These are phyloP conservation scores for Sakesphorus luctuosus DNA, from an alignment of 2,113 vertebrate genomes.

Conservation along the genomic window DNA sequence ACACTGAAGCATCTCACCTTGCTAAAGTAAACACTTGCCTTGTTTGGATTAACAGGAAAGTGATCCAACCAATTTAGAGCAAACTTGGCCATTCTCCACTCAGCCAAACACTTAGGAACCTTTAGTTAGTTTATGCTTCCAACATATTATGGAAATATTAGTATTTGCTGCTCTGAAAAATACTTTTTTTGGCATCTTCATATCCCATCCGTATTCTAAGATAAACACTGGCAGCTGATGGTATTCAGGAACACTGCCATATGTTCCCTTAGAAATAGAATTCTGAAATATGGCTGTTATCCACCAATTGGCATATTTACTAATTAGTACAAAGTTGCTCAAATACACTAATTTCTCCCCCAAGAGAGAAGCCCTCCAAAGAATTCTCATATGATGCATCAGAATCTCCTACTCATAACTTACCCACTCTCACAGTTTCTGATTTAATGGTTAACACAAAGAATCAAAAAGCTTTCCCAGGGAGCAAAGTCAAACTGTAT, in stretches of 20 bases:
- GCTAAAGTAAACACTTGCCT: slow-evolving; percentile 15
- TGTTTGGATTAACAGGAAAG: slow-evolving; percentile 19
- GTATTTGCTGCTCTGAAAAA: slow-evolving; percentile 28
- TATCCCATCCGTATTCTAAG: slow-evolving; percentile 48
- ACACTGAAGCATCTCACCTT: not conserved
- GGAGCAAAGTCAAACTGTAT: slow-evolving; percentile 7
- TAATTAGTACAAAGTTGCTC: slow-evolving; percentile 23
- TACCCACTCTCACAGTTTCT: not conserved
- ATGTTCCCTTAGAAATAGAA: slow-evolving; percentile 39
- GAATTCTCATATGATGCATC: not conserved
- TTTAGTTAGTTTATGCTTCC: slow-evolving; percentile 42
- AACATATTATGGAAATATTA: slow-evolving; percentile 60
- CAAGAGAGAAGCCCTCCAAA: not conserved
- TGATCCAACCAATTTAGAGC: not conserved
- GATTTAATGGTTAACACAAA: slow-evolving; percentile 58
- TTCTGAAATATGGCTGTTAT: not conserved
- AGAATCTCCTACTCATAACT: not conserved
- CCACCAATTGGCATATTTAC: not conserved
- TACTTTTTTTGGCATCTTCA: slow-evolving; percentile 58
- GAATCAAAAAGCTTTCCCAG: not conserved
- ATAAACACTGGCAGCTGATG: slow-evolving; percentile 57
- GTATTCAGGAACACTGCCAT: slow-evolving; percentile 36
- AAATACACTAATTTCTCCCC: not conserved
- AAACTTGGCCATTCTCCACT: slow-evolving; percentile 39
- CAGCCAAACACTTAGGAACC: not conserved